Conservation (phyloP, 2,113 vertebrate genomes). For the Corythornis cristatus region DNA sequence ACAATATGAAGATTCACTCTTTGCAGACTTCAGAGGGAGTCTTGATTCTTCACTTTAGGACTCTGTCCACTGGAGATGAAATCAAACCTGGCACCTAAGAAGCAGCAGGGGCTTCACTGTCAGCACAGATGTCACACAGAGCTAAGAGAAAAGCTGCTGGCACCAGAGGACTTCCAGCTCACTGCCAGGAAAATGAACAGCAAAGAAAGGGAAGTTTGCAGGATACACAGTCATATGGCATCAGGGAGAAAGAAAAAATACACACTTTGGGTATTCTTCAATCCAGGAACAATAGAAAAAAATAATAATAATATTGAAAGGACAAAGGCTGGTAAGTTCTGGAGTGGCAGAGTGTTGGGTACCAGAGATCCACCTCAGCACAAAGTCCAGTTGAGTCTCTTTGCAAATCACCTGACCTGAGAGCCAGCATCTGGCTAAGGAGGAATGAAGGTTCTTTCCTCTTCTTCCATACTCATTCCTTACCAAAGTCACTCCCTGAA, state of each 20-base stretch:
- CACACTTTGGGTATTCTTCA: not conserved
- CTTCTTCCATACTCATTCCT: slow-evolving; percentile 67
- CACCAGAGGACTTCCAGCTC: not conserved
- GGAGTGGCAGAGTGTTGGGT: not conserved
- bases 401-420: slow-evolving; percentile 62
- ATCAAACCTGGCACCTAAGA: not conserved
- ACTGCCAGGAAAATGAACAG: not conserved
- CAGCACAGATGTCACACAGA: not conserved
- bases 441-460: slow-evolving; percentile 26
- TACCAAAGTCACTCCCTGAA: slow-evolving; percentile 61
- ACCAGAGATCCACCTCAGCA: not conserved
- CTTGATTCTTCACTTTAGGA: not conserved
- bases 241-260: not conserved
- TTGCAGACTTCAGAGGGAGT: not conserved
- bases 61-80: not conserved
- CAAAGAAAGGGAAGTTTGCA: not conserved
- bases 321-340: not conserved
- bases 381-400: slow-evolving; percentile 3
- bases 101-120: not conserved
- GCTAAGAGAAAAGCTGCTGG: not conserved
- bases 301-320: not conserved
- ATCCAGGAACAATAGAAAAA: not conserved
- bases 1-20: not conserved
- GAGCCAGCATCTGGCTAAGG: slow-evolving; percentile 45
- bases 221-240: not conserved